phyloP scores from a whole-genome alignment of 1,140 invertebrate species.

The Papilio aristodemus region DNA sequence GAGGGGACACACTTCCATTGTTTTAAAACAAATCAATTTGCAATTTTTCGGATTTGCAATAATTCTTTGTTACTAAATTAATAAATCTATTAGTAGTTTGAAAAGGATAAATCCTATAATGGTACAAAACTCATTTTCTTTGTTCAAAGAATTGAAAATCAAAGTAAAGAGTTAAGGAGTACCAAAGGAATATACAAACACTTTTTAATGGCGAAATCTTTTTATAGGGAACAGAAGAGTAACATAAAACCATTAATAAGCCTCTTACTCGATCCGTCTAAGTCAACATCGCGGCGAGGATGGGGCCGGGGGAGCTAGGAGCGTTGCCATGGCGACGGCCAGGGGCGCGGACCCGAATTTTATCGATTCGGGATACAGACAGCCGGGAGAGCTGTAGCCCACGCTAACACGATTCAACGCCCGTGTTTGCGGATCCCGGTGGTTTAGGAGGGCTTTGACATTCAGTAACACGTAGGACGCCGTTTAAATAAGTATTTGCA shows the following conservation, averaged over 20 bases:
- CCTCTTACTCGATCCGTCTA: slow-evolving; percentile 80
- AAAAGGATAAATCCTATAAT: no score
- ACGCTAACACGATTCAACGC: slow-evolving; percentile 73
- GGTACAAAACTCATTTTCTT: slow-evolving; percentile 3
- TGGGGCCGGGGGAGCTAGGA: slow-evolving; percentile 45
- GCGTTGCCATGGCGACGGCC: slow-evolving; percentile 70
- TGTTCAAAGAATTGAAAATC: neutral
- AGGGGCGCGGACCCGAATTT: slow-evolving; percentile 71
- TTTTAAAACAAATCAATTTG: slow-evolving; percentile 38
- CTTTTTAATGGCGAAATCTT: slow-evolving; percentile 33
- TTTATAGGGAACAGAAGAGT: slow-evolving; percentile 56
- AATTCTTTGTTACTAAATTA: no score
- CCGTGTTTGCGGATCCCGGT: slow-evolving; percentile 73
- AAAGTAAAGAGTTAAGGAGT: slow-evolving; percentile 12
- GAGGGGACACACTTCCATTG: slow-evolving; percentile 47
- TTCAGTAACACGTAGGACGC: slow-evolving; percentile 56
- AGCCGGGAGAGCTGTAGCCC: slow-evolving; percentile 69
- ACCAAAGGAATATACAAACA: neutral
- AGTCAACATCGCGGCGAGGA: slow-evolving; percentile 70
- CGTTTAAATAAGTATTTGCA: slow-evolving; percentile 59
- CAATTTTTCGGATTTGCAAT: neutral
- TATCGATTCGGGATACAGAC: slow-evolving; percentile 57
- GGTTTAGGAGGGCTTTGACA: slow-evolving; percentile 74
- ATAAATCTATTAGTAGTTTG: no score
- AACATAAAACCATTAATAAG: slow-evolving; percentile 80